phyloP scores from a whole-genome alignment of 2,888 invertebrate species.

The Melanophora roralis region DNA sequence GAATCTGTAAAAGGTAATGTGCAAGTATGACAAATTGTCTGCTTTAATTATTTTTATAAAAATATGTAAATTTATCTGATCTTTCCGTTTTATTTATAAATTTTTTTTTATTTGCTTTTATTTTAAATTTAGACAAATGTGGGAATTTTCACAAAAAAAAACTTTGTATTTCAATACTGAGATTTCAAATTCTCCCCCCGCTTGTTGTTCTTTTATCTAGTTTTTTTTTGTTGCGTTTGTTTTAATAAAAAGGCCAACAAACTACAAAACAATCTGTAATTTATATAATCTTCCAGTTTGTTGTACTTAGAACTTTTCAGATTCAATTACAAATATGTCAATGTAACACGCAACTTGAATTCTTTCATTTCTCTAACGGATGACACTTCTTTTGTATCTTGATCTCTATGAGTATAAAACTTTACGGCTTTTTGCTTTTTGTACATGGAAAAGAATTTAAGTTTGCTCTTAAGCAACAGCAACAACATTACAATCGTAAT shows the following conservation, averaged over 20 bases:
- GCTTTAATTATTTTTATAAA: slow-evolving; percentile 13
- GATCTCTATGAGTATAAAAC: not conserved
- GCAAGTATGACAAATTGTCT: not conserved
- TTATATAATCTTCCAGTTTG: not conserved
- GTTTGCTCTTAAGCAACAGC: not conserved
- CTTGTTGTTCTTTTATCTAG: not conserved
- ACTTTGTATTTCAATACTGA: not conserved
- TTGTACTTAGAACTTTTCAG: slow-evolving; percentile 22
- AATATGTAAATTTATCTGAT: too few relatives aligned
- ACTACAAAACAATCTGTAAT: slow-evolving; percentile 28
- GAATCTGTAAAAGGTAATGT: not conserved
- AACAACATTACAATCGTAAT: not conserved
- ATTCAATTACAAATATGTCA: slow-evolving; percentile 57
- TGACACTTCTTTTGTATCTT: slow-evolving; percentile 51
- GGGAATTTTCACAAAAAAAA: slow-evolving; percentile 17
- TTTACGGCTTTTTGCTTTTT: not conserved
- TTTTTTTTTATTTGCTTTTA: slow-evolving; percentile 27
- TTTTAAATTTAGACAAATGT: slow-evolving; percentile 27
- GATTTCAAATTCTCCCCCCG: slow-evolving; percentile 27
- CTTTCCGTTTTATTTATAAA: too few relatives aligned
- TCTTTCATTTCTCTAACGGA: slow-evolving; percentile 11
- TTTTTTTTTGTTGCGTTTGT: not conserved
- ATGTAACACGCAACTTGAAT: slow-evolving; percentile 56
- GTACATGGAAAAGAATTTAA: not conserved
- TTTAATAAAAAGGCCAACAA: slow-evolving; percentile 40